Base-by-base conservation (phyloP, 2,797 vertebrate genomes). In the Poeciliopsis paucimaculata region DNA sequence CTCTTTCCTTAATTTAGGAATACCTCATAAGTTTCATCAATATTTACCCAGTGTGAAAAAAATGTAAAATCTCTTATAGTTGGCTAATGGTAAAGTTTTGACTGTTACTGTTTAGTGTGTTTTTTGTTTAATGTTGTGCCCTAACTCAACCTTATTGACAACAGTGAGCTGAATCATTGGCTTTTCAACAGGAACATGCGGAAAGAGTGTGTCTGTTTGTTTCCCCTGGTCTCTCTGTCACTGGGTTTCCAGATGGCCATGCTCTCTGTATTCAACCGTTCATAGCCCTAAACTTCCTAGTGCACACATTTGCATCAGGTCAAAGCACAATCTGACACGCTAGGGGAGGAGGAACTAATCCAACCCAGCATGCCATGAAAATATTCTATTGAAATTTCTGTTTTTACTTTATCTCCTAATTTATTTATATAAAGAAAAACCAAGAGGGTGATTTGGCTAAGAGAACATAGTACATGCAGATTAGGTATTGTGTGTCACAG, bases 211-310 rank as follows among this genome's bases (percentile, higher is more conserved):
- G 81, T 73, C 82, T 83, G 36, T 81, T 78, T 89, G 83, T 90
- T 83, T 75, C 77, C 86, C 83, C 87, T 79, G 80, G 82, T 84
- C 83, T 85, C 89, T 81, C 84, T 87, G 82, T 93, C 92, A 91
- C 90, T 88, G 89, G 82, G 82, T 90, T 94, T 94, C 94, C 95
- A 95, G 95, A 95, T 95, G 95, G 94, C 92, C 87, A 87, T 82
- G 73, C 81, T 90, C 84, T 89, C 83, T 84, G 75, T 85, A 90
- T 87, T 90, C 87, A 86, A 88, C 84, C 89, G 86, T 93, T 91
- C 86, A 83, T 86, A 87, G 91, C 89, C 88, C 81, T 88, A 86
- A 92, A 93, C 91, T 87, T 92, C 86, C 90, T 86, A 77, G 89
- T 83, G 81, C 89, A 90, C 86, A 89, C 90, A 92, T 94, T 95